Evolutionary conservation across 2,888 invertebrate genomes (phyloP), one percentile per base, ranked within the genome.

Genomic region (Maniola hyperantus): DNA sequence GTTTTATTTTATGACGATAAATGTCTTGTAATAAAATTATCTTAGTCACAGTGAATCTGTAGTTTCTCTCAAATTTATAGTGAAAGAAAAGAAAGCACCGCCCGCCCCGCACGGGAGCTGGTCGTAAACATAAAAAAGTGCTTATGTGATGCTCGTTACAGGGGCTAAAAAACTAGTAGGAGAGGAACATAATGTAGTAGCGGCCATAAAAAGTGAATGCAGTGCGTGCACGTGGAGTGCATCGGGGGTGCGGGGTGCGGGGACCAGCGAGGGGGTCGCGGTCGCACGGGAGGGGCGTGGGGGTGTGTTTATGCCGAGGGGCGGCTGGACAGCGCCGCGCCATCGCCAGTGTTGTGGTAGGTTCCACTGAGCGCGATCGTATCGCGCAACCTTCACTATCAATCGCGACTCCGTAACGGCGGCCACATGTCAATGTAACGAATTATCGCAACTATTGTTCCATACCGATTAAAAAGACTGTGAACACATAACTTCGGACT

Each of bases 321-420:
- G 88, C 83, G 84, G 85, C 83, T 83, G 82, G 82, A 68, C 74
- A 77, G 77, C 76, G 81, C 78, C 79, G 82, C 78, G 81, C 83
- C 81, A 81, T 79, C 80, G 87, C 84, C 89, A 90, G 94, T 94
- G 93, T 94, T 94, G 94, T 94, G 94, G 94, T 94, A 94, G 94
- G 94, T 94, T 94, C 91, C 88, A 82, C 79, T 75, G 82, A 82
- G 85, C 76, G 83, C 83, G 85, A 84, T 79, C 85, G 88, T 81
- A 80, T 83, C 82, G 79, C 80, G 77, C 76, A 66, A 71, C 64
- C 74, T 74, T 79, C 86, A 89, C 82, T 87, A 84, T 79, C 82
- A 73, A 80, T 82, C 87, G 84, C 81, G 87, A 87, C 84, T 79
- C 80, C 84, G 84, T 78, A 81, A 77, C 82, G 83, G 78, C 76